Evolutionary conservation across 2,797 vertebrate species (phyloP), one percentile per base, ranked within the genome.

Genomic region (Pangasius macronema): DNA sequence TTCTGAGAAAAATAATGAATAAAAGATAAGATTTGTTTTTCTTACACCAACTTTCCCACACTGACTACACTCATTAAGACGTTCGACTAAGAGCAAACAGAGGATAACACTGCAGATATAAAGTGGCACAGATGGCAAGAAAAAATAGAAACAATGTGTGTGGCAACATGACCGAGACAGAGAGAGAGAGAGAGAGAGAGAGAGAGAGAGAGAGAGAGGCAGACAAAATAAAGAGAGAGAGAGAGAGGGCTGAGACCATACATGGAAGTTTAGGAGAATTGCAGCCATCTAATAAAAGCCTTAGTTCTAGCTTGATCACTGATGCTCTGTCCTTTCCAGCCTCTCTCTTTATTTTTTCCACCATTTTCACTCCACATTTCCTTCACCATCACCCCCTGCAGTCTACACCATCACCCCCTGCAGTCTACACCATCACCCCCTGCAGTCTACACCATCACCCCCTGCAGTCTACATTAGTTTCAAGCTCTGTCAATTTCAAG

Each of bases 261-360:
- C 89, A 93, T 87, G 91, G 92, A 92, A 91, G 88, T 93, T 81
- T 91, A 83, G 5, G 27, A 46, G 39, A 87, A 83, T 61, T 87
- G 86, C 81, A 89, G 86, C 77, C 76, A 88, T 88, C 79, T 83
- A 90, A 84, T 80, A 90, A 87, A 76, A 33, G 67, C 68, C 70
- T 77, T 39, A 73, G 59, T 76, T 85, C 46, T 67, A 30, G 88
- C 85, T 76, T 55, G 46, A 30, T 85, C 53, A 16, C 61, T 49
- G n/a, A 85, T 84, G 80, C 49, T 30, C 46, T 84, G 65, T 49
- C 33, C 85, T 83, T 81, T 84, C 57, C 61, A 68, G 42, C 72
- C 86, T 24, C 46, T 33, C 24, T 76, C n/a, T 87, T 24, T 82
- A 24, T 76, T 36, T 86, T 82, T 2, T 2, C 6, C 39, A 18